A percentile compares a stretch with the other conserved stretches of the same genome.
These are phyloP conservation scores for Haplochromis vanheusdeni DNA, from an alignment of 2,113 vertebrate species.

Conservation along the genomic window DNA sequence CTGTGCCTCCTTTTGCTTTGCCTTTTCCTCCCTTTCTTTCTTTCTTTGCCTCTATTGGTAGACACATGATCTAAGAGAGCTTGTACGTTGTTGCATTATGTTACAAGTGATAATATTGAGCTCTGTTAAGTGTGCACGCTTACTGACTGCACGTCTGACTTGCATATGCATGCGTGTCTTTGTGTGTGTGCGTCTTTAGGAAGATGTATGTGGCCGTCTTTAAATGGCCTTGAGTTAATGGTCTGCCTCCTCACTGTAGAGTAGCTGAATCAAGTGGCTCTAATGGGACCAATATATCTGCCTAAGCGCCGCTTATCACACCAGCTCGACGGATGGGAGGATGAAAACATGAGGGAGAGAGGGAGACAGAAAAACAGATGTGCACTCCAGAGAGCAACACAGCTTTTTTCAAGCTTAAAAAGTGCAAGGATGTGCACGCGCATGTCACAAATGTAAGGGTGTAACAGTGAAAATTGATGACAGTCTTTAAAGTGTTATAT, in stretches of 20 bases:
- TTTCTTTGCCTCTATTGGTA: neutral
- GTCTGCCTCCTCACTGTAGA: conserved; percentile 20
- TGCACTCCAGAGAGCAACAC: neutral
- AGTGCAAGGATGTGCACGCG: neutral
- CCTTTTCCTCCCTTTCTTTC: neutral
- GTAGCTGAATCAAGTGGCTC: conserved; percentile 51
- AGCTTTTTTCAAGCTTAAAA: neutral
- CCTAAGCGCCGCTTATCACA: conserved; percentile 27
- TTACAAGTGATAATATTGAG: neutral
- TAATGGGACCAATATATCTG: conserved; percentile 63
- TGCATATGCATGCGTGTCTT: neutral
- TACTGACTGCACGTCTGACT: neutral
- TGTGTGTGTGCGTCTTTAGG: neutral
- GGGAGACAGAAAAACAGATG: conserved; percentile 32
- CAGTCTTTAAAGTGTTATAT: neutral
- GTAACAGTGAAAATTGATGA: neutral
- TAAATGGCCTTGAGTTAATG: conserved; percentile 55
- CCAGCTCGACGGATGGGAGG: neutral
- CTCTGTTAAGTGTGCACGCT: neutral
- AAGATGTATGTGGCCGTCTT: conserved; percentile 26
- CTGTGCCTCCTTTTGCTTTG: neutral
- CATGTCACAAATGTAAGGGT: neutral
- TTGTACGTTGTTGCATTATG: neutral
- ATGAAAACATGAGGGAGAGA: neutral
- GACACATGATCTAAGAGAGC: neutral